Conservation (phyloP, 1,140 invertebrate genomes). For the Apocrypta bakeri region DNA sequence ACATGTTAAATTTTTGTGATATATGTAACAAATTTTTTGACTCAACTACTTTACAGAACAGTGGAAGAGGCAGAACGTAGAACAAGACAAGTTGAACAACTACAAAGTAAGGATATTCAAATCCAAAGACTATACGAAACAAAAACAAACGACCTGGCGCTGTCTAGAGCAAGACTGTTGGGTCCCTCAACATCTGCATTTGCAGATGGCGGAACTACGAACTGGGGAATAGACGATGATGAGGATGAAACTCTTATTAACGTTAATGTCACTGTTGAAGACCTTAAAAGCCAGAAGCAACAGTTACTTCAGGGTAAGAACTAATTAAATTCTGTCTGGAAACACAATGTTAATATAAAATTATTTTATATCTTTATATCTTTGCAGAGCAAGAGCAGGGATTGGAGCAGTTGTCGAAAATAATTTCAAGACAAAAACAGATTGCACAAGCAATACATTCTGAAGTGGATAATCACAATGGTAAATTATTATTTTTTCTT, state of each 20-base stretch:
- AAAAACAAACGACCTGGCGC: conserved; percentile 61
- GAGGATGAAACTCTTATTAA: conserved; percentile 63
- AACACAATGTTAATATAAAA: no score
- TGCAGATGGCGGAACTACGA: conserved; percentile 71
- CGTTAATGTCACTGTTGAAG: conserved; percentile 54
- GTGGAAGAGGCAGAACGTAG: conserved; percentile 78
- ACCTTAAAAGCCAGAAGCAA: conserved; percentile 65
- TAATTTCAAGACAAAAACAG: conserved; percentile 85
- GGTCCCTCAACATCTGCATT: conserved; percentile 64
- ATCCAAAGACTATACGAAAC: conserved; percentile 76
- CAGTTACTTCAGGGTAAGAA: conserved; percentile 62
- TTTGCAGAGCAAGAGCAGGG: conserved; percentile 84
- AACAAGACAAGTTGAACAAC: conserved; percentile 76
- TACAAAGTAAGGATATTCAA: conserved; percentile 77
- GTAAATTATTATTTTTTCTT: conserved; percentile 68
- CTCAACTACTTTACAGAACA: conserved; percentile 69
- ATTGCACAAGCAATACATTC: conserved; percentile 83
- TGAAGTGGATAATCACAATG: conserved; percentile 88
- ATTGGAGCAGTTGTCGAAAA: conserved; percentile 83
- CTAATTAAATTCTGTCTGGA: no score
- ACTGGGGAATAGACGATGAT: conserved; percentile 70
- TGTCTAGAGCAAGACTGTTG: conserved; percentile 60
- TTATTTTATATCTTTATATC: conserved; percentile 43
- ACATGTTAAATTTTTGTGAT: no score
- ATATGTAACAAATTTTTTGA: background rate